A percentile compares a stretch with the other conserved stretches of the same genome.
Evolutionary conservation across 2,113 vertebrate genomes (phyloP).

Genomic region (Australoheros scitulus): DNA sequence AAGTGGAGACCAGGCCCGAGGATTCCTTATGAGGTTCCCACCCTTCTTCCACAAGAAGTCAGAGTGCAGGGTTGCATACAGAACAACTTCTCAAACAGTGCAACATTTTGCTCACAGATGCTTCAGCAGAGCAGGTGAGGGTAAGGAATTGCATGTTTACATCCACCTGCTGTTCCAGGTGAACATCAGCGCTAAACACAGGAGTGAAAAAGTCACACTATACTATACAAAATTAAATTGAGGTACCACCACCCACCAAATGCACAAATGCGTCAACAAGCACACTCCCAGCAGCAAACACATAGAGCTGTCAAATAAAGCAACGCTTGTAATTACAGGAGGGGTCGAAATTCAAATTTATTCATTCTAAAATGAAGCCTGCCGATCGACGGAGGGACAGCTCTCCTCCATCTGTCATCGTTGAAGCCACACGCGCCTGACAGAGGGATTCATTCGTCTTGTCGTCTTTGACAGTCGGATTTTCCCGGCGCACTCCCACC

Average conservation of each 20-base stretch:
- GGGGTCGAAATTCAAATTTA: constrained; percentile 95
- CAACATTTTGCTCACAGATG: constrained; percentile 20
- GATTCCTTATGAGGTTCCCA: background rate
- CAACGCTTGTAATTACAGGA: constrained; percentile 91
- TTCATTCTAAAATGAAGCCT: constrained; percentile 99
- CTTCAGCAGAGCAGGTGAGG: constrained; percentile 9
- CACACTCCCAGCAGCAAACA: constrained; percentile 86
- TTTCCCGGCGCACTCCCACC: constrained; percentile 96
- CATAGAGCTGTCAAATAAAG: constrained; percentile 91
- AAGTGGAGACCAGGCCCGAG: background rate
- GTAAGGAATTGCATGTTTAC: constrained; percentile 46
- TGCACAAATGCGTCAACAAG: constrained; percentile 70
- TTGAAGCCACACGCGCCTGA: constrained; percentile 93
- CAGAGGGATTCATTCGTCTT: constrained; percentile 98
- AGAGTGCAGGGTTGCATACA: constrained; percentile 14
- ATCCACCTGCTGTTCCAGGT: constrained; percentile 42
- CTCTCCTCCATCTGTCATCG: constrained; percentile 99
- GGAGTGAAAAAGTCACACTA: constrained; percentile 29
- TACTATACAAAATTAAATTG: constrained; percentile 80
- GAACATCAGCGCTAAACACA: constrained; percentile 17
- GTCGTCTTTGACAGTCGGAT: constrained; percentile 99
- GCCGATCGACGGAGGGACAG: constrained; percentile 96
- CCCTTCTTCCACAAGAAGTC: constrained; percentile 27
- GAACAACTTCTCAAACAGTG: background rate
- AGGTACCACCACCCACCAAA: constrained; percentile 63